Evolutionary conservation across 2,113 vertebrate species (phyloP), one percentile per base, ranked within the genome.

Genomic region (Gambusia holbrooki): DNA sequence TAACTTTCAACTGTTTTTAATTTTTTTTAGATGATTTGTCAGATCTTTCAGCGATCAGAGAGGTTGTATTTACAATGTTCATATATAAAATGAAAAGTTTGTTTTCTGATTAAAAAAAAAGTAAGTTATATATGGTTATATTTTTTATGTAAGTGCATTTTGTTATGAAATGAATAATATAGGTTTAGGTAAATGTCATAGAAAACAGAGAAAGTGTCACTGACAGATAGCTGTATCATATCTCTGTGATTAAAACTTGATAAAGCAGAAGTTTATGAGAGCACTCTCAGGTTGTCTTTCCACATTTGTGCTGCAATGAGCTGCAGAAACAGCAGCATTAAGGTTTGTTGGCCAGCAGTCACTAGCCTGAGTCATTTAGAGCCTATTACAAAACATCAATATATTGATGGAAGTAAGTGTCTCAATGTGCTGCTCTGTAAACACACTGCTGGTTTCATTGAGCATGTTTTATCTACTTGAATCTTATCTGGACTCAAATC

Each of bases 321-420:
- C 75, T 66, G 81, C 68, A 80, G 73, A 70, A 80, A 15, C 69
- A 22, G 62, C 73, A 70, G 74, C 33, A 76, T 74, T 75, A 74
- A 77, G 84, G 80, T 81, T 90, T 83, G 64, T 84, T 89, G 66
- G 87, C 76, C 87, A 82, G 86, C 86, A 87, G 77, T 86, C 80
- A 90, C 78, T 87, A 89, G 87, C 85, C 83, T 77, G 68, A 92
- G 85, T 93, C 90, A 91, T 93, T 94, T 92, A 91, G 87, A 89
- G 84, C 88, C 92, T 92, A 92, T 92, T 93, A 93, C 82, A 87
- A 88, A 88, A 87, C 82, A 91, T 93, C 89, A 77, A 92, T 91
- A 92, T 90, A 93, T 93, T 90, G 93, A 94, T 90, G 74, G 73
- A 69, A 85, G 87, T 81, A 74, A 92, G 86, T 91, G 92, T 92